Conservation (phyloP, 2,113 vertebrate species). For the Struthio camelus region DNA sequence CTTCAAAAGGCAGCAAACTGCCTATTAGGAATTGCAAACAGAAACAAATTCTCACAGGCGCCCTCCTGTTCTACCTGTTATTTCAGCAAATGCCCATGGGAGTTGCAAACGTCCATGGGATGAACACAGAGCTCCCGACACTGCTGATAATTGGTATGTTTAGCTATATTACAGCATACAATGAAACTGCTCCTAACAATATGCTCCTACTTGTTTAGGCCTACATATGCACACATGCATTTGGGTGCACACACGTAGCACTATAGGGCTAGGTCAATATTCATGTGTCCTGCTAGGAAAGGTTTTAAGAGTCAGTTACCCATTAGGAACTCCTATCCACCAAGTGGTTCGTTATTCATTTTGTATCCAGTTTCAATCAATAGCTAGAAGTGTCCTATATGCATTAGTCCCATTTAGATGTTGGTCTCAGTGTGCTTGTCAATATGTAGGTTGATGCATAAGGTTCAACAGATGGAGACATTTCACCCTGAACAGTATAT, state of each 20-base stretch:
- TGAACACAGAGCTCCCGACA: background rate
- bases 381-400: background rate
- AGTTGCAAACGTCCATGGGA: background rate
- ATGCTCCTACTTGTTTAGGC: accelerated
- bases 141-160: background rate
- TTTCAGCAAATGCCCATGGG: background rate
- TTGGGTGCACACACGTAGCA: background rate
- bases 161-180: accelerated
- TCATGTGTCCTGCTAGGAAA: background rate
- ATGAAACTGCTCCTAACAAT: background rate
- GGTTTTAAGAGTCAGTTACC: background rate
- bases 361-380: background rate
- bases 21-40: background rate
- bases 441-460: background rate
- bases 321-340: accelerated
- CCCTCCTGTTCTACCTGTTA: background rate
- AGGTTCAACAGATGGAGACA: background rate
- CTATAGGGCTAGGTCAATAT: background rate
- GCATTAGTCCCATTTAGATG: background rate
- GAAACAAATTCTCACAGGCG: background rate
- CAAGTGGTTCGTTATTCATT: background rate
- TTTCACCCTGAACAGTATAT: background rate
- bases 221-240: accelerated
- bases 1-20: background rate
- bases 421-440: accelerated